Percentiles rank a stretch among this genome's conserved stretches.
phyloP scores from a whole-genome alignment of 2,113 vertebrate species.

The Amia ocellicauda region DNA sequence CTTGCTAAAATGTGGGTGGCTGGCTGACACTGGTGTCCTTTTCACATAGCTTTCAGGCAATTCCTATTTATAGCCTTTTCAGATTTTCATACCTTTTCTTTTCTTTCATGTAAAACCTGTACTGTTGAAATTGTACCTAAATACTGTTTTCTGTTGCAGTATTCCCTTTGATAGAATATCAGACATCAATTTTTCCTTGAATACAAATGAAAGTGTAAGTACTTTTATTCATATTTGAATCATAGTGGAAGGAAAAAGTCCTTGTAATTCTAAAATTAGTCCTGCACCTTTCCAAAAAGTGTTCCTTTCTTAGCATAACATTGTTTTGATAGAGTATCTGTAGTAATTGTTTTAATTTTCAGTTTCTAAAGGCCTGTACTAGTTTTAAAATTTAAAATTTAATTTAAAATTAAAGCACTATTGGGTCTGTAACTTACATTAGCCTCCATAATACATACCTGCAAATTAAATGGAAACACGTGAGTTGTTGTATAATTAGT shows the following conservation, averaged over 20 bases:
- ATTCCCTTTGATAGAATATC: constrained; percentile 99
- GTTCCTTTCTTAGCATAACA: no score
- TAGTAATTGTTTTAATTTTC: neutral
- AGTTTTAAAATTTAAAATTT: no score
- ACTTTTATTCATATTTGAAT: constrained; percentile 40
- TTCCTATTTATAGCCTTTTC: neutral
- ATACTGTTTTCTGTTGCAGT: constrained; percentile 71
- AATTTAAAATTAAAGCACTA: no score
- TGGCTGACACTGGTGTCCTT: constrained; percentile 1
- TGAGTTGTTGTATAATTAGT: no score
- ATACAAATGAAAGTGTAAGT: constrained; percentile 99
- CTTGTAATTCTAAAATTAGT: no score
- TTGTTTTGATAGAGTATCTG: no score
- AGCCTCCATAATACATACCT: no score
- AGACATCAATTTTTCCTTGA: constrained; percentile 98
- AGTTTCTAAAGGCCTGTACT: neutral
- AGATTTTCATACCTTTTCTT: neutral
- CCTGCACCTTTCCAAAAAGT: no score
- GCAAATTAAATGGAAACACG: no score
- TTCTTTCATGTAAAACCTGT: no score
- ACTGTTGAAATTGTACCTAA: constrained; percentile 49
- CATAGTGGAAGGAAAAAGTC: no score
- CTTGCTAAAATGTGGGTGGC: constrained; percentile 16
- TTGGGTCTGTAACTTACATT: no score
- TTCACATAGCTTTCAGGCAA: neutral